These are phyloP conservation scores for Dendronephthya gigantea DNA, from an alignment of 64 coral and sea anemone genomes.

Conservation along the genomic window DNA sequence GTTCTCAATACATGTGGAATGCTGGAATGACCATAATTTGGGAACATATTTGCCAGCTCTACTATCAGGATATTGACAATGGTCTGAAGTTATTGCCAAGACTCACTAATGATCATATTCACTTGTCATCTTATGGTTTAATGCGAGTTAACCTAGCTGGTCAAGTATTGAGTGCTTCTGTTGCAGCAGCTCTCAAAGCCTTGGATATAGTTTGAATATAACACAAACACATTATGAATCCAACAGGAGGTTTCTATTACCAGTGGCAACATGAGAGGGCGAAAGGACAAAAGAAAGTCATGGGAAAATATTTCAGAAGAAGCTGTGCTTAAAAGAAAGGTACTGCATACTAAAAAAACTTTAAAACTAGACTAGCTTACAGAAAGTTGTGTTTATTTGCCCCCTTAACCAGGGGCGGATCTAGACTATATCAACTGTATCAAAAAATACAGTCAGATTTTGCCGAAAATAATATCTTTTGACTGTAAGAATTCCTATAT, in stretches of 20 bases:
- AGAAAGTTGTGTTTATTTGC: too few relatives aligned
- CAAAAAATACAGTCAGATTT: background rate
- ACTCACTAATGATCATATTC: constrained; percentile 10
- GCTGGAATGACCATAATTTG: background rate
- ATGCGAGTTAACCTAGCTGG: background rate
- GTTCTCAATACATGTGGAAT: constrained; percentile 8
- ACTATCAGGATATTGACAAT: background rate
- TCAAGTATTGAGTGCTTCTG: background rate
- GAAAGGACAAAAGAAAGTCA: constrained; percentile 5
- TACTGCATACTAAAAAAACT: background rate
- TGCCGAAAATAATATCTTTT: background rate
- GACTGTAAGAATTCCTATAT: too few relatives aligned
- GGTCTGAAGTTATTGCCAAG: background rate
- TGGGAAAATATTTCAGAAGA: constrained; percentile 9
- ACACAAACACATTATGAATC: background rate
- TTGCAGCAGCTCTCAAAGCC: background rate
- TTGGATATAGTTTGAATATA: background rate
- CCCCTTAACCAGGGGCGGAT: too few relatives aligned
- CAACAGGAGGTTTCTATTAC: background rate
- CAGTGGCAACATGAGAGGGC: constrained; percentile 1
- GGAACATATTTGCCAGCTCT: background rate
- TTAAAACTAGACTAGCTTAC: background rate
- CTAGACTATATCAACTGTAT: too few relatives aligned
- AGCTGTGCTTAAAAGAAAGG: background rate
- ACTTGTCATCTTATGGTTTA: background rate